Conservation (phyloP, 2,888 invertebrate species). For the Amphipoea lucens region DNA sequence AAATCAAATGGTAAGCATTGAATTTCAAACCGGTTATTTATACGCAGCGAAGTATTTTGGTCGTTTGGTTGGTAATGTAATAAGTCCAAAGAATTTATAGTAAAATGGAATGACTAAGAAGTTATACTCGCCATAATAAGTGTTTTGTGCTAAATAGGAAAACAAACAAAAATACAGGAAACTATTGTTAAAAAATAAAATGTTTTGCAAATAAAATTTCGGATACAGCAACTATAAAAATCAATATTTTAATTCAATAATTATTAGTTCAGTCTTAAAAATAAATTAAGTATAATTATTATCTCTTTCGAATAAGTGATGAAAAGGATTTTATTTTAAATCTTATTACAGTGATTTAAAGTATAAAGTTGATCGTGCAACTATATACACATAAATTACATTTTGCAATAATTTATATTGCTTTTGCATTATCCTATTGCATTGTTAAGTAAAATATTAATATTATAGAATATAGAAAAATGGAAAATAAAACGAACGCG, state of each 20-base stretch:
- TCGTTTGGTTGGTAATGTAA: constrained; percentile 52
- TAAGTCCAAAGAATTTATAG: constrained; percentile 59
- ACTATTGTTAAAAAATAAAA: constrained; percentile 59
- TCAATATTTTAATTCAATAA: constrained; percentile 72
- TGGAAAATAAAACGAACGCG: background rate
- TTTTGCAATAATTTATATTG: constrained; percentile 45
- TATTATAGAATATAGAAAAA: constrained; percentile 32
- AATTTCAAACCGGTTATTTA: background rate
- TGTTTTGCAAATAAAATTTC: constrained; percentile 59
- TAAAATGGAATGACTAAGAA: constrained; percentile 79
- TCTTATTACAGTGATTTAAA: constrained; percentile 31
- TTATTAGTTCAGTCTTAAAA: constrained; percentile 86
- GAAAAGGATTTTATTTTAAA: constrained; percentile 45
- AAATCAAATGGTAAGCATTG: background rate
- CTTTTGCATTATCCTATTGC: constrained; percentile 58
- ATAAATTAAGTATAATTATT: constrained; percentile 76
- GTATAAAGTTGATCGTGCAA: constrained; percentile 44
- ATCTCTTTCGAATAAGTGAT: constrained; percentile 61
- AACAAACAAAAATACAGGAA: constrained; percentile 56
- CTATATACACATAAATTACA: constrained; percentile 53
- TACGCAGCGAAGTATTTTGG: background rate
- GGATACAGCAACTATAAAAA: constrained; percentile 56
- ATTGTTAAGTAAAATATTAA: constrained; percentile 47
- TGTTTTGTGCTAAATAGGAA: constrained; percentile 72
- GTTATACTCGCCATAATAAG: constrained; percentile 67